Conservation (phyloP, 1,140 invertebrate species). For the Eumeta japonica region DNA sequence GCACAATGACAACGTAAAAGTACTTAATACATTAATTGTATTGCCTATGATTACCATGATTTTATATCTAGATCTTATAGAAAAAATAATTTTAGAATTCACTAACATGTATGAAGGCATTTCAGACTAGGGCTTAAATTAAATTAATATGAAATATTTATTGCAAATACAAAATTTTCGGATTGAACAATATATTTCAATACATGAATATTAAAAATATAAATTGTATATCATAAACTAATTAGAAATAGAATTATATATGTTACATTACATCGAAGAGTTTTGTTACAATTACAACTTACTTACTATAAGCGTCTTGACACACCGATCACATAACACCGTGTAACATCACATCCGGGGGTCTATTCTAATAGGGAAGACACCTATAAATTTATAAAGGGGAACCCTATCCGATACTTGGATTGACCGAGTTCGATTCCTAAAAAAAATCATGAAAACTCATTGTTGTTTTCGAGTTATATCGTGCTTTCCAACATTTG, state of each 20-base stretch:
- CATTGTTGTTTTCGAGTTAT: not conserved
- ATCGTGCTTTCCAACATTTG: not conserved
- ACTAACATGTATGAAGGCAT: too few relatives aligned
- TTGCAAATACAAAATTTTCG: slow-evolving; percentile 9
- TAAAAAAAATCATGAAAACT: slow-evolving; percentile 2
- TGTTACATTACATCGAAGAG: slow-evolving; percentile 5
- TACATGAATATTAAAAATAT: slow-evolving; percentile 6
- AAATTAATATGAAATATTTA: too few relatives aligned
- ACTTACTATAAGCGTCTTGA: slow-evolving; percentile 44
- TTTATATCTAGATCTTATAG: too few relatives aligned
- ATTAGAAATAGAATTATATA: slow-evolving; percentile 7
- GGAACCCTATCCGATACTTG: too few relatives aligned
- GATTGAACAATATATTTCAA: slow-evolving; percentile 9
- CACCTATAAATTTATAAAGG: slow-evolving; percentile 8
- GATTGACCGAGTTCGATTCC: too few relatives aligned
- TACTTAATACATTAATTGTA: too few relatives aligned
- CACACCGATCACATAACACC: slow-evolving; percentile 42
- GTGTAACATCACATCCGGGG: slow-evolving; percentile 15
- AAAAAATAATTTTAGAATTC: too few relatives aligned
- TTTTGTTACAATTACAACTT: slow-evolving; percentile 19
- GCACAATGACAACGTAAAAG: too few relatives aligned
- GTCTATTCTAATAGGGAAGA: slow-evolving; percentile 9
- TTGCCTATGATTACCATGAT: too few relatives aligned
- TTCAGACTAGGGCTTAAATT: too few relatives aligned
- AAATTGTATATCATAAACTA: slow-evolving; percentile 4